These are phyloP conservation scores for Upupa epops DNA, from an alignment of 2,113 vertebrate genomes.

Conservation along the genomic window DNA sequence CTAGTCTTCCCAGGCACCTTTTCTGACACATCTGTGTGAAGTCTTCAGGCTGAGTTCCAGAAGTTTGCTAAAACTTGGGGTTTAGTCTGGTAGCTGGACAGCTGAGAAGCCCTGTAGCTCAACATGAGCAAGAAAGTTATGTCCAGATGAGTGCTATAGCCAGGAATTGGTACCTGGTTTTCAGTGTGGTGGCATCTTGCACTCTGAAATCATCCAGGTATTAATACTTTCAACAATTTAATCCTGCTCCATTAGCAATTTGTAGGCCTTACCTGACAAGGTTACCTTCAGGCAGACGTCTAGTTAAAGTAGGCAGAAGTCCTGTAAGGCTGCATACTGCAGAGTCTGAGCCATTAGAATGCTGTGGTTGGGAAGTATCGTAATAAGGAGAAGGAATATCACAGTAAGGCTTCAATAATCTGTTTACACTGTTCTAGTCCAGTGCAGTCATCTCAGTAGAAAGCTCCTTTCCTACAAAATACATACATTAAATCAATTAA, in stretches of 20 bases:
- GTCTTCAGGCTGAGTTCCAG: not conserved
- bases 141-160: not conserved
- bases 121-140: not conserved
- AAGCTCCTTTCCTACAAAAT: conserved; percentile 18
- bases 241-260: conserved; percentile 1
- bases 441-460: not conserved
- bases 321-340: not conserved
- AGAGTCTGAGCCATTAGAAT: conserved; percentile 1
- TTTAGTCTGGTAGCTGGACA: not conserved
- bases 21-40: not conserved
- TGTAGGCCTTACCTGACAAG: not conserved
- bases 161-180: not conserved
- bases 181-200: not conserved
- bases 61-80: not conserved
- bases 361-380: conserved; percentile 2
- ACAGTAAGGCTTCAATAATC: conserved; percentile 27
- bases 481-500: conserved; percentile 37
- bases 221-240: conserved; percentile 4
- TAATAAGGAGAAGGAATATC: conserved; percentile 28
- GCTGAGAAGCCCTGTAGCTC: not conserved
- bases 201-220: not conserved
- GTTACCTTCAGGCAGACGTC: not conserved
- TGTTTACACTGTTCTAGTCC: conserved; percentile 1
- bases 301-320: not conserved
- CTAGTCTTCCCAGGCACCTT: not conserved